Base-by-base conservation (phyloP, 2,113 vertebrate species). In the Notechis scutatus region DNA sequence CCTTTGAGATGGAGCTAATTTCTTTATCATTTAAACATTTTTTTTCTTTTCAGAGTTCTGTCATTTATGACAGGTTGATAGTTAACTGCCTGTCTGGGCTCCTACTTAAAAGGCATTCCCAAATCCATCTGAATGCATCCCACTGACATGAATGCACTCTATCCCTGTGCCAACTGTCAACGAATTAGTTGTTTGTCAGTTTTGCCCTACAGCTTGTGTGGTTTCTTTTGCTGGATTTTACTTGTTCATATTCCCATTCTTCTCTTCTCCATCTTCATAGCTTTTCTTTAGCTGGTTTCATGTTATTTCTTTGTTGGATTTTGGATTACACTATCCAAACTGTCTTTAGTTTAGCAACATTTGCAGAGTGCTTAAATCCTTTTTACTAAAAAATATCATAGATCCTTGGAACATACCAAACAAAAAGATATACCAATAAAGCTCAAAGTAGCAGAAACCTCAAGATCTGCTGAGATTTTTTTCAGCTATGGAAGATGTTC, bases 161-260 rank as follows among this genome's bases (percentile, higher is more conserved):
- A 4, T 39, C 39, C 85, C 87, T 52, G 86, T 69, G 88, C 85
- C 4, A 39, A n/a, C 89, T 95, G 92, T 90, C 93, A 95, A 92
- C 88, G 92, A 91, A 23, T 0, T 0, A 11, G 10, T 85, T 6
- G 0, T 91, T 88, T 89, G 52, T 92, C 85, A 93, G 23, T 85
- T 93, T 93, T 8, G 0, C 81, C 18, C 94, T 93, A 47, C 21
- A 0, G 1, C 90, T 90, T 93, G 86, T 91, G 7, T 61, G 90
- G 15, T 64, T 95, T 86, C 23, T 14, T 50, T 86, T 90, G 34
- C 89, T 93, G 94, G 55, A 89, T 91, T 94, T 86, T 89, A 90
- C 12, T 95, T 95, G 42, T 45, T 92, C 91, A 92, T 92, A 91
- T 5, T n/a, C 64, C 18, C 69, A 69, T 23, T 47, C 91, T 54